Percentiles rank a stretch among this genome's conserved stretches.
Conservation (phyloP, 2,888 invertebrate species). For the Mythimna ferrago region DNA sequence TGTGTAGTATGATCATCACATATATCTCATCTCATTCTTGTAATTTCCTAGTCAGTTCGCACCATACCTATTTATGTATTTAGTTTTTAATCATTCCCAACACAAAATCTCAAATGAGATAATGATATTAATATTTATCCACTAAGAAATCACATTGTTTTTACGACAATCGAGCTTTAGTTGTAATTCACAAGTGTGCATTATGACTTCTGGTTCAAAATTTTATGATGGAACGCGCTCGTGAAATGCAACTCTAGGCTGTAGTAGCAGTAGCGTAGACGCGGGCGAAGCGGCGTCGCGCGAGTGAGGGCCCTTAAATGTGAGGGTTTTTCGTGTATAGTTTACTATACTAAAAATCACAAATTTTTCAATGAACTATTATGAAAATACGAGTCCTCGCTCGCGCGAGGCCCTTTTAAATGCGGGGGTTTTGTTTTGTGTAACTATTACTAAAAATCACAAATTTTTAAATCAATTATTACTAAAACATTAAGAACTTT, state of each 20-base stretch:
- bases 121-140: conserved; percentile 25
- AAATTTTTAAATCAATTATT: too few species aligned
- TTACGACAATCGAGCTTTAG: conserved; percentile 17
- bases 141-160: conserved; percentile 27
- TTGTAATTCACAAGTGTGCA: not conserved
- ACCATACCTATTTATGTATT: conserved; percentile 21
- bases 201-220: conserved; percentile 18
- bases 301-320: too few species aligned
- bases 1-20: conserved; percentile 6
- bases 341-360: too few species aligned
- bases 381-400: too few species aligned
- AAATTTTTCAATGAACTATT: too few species aligned
- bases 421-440: too few species aligned
- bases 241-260: not conserved
- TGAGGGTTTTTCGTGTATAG: too few species aligned
- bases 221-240: not conserved
- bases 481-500: too few species aligned
- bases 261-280: too few species aligned
- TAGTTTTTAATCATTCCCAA: conserved; percentile 38
- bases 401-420: too few species aligned
- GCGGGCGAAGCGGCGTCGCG: too few species aligned
- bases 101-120: conserved; percentile 10
- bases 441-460: too few species aligned
- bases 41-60: conserved; percentile 53
- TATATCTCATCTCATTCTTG: conserved; percentile 8